Base-by-base conservation (phyloP, 2,888 invertebrate species). In the Scaptomyza tumidula region DNA sequence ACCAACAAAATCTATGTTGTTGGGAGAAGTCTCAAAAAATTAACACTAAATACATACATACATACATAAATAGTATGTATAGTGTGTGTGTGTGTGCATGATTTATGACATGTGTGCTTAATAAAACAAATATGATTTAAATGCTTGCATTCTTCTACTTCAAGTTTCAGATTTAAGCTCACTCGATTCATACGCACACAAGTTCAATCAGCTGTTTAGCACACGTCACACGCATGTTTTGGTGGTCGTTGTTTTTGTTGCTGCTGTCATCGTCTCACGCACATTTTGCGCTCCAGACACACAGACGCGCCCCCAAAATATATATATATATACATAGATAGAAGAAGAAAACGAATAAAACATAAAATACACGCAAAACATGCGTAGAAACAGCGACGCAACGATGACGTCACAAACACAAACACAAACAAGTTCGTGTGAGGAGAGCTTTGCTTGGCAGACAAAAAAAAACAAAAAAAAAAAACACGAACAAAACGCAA, bases 351-450 rank as follows among this genome's bases (percentile, higher is more conserved):
- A 29, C 1, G 29, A 7, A 29, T 6, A 29, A 29, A 24, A 7
- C 29, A 29, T 29, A 9, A 29, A 29, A 29, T 7, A 29, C 29
- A 9, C 6, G 29, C 41, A 41, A 75, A 75, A 72, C 52, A 67
- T 77, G 74, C 74, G 73, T 75, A 72, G 53, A 59, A 63, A 27
- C 72, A 49, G 70, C 64, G 41, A 75, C 71, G 71, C 71, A 73
- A 57, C 58, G 64, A 61, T 71, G 75, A 71, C 75, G 71, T 59
- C 46, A 68, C 52, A 24, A 0, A 27, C 4, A n/a, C n/a, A n/a
- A n/a, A 1, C 1, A 27, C 54, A 63, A 73, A 75, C 75, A 64
- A 73, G 78, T 78, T 75, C 68, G 59, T 57, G 53, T 46, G 16
- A 9, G 68, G 53, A 59, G 54, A 58, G 41, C 24, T 37, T 37